These are phyloP conservation scores for Antheraea mylitta DNA, from an alignment of 1,140 invertebrate genomes.

Conservation along the genomic window DNA sequence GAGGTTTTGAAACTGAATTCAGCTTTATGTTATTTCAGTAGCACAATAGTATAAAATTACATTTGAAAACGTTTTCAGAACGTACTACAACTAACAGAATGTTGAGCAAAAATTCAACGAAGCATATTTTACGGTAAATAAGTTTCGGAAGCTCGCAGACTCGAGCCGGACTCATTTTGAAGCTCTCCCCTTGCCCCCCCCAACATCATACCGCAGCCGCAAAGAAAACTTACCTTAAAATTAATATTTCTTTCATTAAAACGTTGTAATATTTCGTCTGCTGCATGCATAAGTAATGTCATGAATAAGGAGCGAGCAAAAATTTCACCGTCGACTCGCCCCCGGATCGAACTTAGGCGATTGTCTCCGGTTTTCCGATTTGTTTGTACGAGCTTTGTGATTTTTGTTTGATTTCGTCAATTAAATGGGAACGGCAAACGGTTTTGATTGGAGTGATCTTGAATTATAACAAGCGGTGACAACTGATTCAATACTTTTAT, in stretches of 20 bases:
- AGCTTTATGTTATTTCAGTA: too few relatives aligned
- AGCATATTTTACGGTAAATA: slow-evolving; percentile 32
- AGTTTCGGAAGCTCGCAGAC: slow-evolving; percentile 23
- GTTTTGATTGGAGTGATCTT: slow-evolving; percentile 1
- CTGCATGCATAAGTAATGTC: slow-evolving; percentile 80
- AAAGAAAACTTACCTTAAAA: slow-evolving; percentile 76
- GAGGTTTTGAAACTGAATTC: too few relatives aligned
- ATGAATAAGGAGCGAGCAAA: slow-evolving; percentile 75
- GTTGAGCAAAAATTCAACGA: slow-evolving; percentile 28
- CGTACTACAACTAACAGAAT: neutral
- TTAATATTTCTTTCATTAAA: slow-evolving; percentile 81
- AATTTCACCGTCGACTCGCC: slow-evolving; percentile 37
- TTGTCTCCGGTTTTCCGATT: neutral
- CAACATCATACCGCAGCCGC: slow-evolving; percentile 38
- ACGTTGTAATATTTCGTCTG: slow-evolving; percentile 79
- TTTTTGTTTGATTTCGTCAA: slow-evolving; percentile 14
- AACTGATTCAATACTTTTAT: neutral
- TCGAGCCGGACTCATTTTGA: slow-evolving; percentile 5
- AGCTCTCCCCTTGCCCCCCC: slow-evolving; percentile 53
- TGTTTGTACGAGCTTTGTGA: slow-evolving; percentile 7
- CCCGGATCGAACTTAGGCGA: slow-evolving; percentile 35
- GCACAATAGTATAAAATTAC: slow-evolving; percentile 6
- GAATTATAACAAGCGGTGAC: neutral
- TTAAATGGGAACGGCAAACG: neutral
- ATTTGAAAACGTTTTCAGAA: slow-evolving; percentile 1